phyloP scores from a whole-genome alignment of 2,797 vertebrate genomes.

The Aotus griseimembra region DNA sequence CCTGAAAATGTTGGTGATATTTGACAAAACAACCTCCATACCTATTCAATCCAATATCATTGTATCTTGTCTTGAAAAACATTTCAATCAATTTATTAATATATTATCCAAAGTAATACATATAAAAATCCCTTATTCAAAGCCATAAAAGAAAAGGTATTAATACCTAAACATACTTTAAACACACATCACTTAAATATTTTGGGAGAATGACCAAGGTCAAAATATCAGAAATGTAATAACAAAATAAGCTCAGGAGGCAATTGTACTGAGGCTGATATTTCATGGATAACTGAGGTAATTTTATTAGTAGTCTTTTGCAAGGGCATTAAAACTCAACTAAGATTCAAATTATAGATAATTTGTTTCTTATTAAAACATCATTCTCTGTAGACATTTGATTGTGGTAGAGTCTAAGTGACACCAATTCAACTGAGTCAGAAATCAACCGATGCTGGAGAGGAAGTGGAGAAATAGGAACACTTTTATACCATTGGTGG shows the following conservation, averaged over 20 bases:
- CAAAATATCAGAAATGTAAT: neutral
- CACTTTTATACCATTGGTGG: neutral
- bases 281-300: neutral
- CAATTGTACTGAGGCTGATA: neutral
- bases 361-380: constrained; percentile 2
- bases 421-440: neutral
- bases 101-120: neutral
- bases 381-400: neutral
- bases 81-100: neutral
- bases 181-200: neutral
- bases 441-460: neutral
- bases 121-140: neutral
- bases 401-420: neutral
- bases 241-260: neutral
- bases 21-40: neutral
- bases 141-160: neutral
- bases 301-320: neutral
- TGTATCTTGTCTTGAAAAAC: neutral
- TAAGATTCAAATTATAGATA: neutral
- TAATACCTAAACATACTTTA: neutral
- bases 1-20: neutral
- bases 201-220: neutral
- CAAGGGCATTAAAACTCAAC: neutral
- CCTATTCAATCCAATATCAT: neutral
- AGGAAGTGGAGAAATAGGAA: neutral